These are phyloP conservation scores for Poecilia wingei DNA, from an alignment of 2,797 vertebrate species.

Conservation along the genomic window DNA sequence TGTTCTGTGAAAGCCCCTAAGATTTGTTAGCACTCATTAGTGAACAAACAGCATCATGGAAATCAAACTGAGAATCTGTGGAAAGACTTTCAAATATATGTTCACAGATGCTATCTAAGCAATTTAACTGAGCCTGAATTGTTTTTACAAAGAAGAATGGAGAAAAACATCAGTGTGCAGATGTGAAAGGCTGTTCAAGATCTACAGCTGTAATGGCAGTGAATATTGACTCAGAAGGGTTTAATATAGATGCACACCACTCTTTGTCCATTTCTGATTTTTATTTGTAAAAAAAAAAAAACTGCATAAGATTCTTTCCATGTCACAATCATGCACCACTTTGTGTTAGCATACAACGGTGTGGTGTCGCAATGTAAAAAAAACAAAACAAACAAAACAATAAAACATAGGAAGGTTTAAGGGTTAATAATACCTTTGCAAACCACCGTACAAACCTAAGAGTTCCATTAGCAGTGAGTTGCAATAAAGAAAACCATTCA, in stretches of 20 bases:
- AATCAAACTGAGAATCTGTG: background rate
- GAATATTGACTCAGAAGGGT: background rate
- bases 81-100: background rate
- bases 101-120: too few species aligned
- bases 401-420: fast-evolving
- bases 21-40: background rate
- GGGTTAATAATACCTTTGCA: background rate
- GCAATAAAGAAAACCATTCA: background rate
- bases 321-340: background rate
- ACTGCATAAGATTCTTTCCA: background rate
- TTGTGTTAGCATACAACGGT: background rate
- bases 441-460: background rate
- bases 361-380: background rate
- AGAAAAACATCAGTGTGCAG: background rate
- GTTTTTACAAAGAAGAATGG: background rate
- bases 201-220: background rate
- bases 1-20: background rate
- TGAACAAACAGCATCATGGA: background rate
- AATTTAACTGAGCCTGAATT: background rate
- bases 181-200: background rate
- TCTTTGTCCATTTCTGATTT: background rate
- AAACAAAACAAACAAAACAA: background rate
- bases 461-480: background rate
- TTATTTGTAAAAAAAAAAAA: background rate
- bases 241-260: background rate